These are phyloP conservation scores for Drusus annulatus DNA, from an alignment of 1,140 invertebrate species.

Conservation along the genomic window DNA sequence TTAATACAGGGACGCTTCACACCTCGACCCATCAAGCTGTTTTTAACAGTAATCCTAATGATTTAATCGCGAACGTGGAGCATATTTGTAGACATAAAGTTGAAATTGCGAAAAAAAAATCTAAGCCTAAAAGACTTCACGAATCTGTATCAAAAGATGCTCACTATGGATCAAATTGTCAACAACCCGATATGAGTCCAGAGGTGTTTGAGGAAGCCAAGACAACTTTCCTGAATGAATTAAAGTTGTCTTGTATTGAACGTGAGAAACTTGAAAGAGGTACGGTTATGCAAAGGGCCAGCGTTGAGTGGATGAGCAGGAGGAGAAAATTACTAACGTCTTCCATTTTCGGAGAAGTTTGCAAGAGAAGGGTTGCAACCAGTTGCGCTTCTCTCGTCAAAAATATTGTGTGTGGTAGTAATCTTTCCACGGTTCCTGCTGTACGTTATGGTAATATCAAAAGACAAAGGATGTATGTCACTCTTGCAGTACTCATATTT, in stretches of 20 bases:
- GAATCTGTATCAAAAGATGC: not conserved
- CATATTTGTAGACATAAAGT: too few relatives aligned
- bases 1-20: too few relatives aligned
- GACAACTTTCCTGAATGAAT: not conserved
- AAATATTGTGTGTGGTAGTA: not conserved
- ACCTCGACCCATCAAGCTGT: too few relatives aligned
- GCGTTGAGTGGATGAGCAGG: not conserved
- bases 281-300: not conserved
- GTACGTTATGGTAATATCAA: conserved; percentile 42
- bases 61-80: too few relatives aligned
- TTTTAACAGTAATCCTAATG: too few relatives aligned
- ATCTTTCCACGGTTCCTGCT: conserved; percentile 25
- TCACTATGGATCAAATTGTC: not conserved
- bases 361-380: not conserved
- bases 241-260: not conserved
- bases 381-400: not conserved
- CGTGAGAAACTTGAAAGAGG: not conserved
- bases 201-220: not conserved
- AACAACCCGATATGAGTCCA: not conserved
- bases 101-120: too few relatives aligned
- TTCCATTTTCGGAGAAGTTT: not conserved
- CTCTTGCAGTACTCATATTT: too few relatives aligned
- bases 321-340: conserved; percentile 7
- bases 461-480: too few relatives aligned
- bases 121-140: too few relatives aligned